Percentiles rank a stretch among this genome's conserved stretches.
These are phyloP conservation scores for Prunella strophiata DNA, from an alignment of 2,797 vertebrate species.

Conservation along the genomic window DNA sequence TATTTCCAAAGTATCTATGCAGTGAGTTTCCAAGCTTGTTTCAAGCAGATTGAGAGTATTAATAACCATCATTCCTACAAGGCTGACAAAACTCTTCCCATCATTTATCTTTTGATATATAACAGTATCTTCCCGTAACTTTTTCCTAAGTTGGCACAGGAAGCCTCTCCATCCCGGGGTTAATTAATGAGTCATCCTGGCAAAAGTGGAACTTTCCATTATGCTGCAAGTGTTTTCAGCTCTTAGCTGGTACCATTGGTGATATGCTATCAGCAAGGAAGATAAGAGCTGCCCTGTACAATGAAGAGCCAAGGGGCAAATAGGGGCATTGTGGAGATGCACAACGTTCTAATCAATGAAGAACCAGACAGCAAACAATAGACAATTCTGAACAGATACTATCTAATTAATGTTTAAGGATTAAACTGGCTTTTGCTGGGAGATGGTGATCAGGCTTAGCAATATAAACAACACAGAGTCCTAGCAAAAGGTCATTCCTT, in stretches of 20 bases:
- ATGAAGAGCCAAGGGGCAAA: not conserved
- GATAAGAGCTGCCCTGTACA: constrained; percentile 4
- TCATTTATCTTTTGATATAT: not conserved
- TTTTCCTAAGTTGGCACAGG: not conserved
- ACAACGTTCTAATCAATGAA: not conserved
- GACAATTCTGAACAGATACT: not conserved
- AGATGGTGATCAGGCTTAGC: not conserved
- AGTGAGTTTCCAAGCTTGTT: not conserved
- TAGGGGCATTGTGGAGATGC: not conserved
- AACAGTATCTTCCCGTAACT: not conserved
- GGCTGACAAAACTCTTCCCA: not conserved
- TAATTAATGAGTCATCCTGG: constrained; percentile 32
- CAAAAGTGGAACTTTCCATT: constrained; percentile 27
- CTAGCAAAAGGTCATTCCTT: not conserved
- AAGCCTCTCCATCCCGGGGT: not conserved
- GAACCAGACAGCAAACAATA: not conserved
- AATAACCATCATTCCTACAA: not conserved
- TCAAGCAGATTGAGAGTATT: not conserved
- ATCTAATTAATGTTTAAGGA: not conserved
- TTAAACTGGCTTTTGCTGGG: not conserved
- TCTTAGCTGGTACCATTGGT: constrained; percentile 9
- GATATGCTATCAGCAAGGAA: constrained; percentile 13
- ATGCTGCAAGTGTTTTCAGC: constrained; percentile 24
- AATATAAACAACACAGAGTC: not conserved
- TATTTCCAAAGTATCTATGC: not conserved